Base-by-base conservation (phyloP, 2,797 vertebrate species). In the Ptychadena robeensis region DNA sequence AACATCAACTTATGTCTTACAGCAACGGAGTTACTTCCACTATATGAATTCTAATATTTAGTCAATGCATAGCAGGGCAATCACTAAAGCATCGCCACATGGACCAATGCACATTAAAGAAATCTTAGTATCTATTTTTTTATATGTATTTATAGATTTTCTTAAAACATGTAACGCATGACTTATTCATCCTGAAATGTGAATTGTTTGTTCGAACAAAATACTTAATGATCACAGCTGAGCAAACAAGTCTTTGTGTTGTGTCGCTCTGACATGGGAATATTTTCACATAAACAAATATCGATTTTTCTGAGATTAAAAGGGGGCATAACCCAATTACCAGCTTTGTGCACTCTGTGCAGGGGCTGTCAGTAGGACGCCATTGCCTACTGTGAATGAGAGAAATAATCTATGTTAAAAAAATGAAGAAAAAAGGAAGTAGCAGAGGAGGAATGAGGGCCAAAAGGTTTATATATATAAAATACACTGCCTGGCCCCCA, bases 211-310 rank as follows among this genome's bases (percentile, higher is more conserved):
- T 77, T 48, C 38, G 53, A 67, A 77, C 75, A 66, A 48, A 67
- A 53, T 67, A 53, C 75, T 77, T 77, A 31, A 67, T 77, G 67
- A 77, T 66, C 75, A 67, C 37, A 53, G 63, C 75, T 77, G 75
- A 77, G 32, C 64, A 77, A 77, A 67, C 61, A 77, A 8, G 61
- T 67, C 28, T 34, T 31, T 34, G 38, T n/a, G n/a, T 65, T 65
- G 73, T 77, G 30, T 30, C 3, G 22, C 9, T 48, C 37, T 65
- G 73, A 40, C 59, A 65, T 76, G 28, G 27, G 74, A 77, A 38
- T 32, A 25, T 38, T 48, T 27, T 53, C 2, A 53, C 63, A 65
- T 65, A 40, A 67, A 59, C n/a, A 77, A 30, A 66, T 38, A 38
- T n/a, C 48, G 35, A 34, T 74, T 57, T n/a, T 59, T n/a, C 61